Percentiles rank a stretch among this genome's conserved stretches.
Evolutionary conservation across 2,888 invertebrate species (phyloP).

Genomic region (Nephrotoma flavescens): DNA sequence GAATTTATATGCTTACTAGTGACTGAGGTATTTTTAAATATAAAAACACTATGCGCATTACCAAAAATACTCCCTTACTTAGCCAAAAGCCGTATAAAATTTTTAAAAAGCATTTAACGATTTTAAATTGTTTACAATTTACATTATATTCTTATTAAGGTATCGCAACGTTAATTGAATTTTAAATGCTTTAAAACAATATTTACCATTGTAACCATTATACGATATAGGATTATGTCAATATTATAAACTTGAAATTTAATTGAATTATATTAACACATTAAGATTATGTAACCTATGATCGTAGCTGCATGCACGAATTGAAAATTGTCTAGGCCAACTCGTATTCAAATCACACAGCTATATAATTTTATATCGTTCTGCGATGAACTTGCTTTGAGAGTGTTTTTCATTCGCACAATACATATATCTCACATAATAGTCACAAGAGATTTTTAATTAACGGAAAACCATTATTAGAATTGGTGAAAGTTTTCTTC

Average conservation of each 20-base stretch:
- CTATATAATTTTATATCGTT: background rate
- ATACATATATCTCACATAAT: too few species aligned
- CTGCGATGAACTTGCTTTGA: background rate
- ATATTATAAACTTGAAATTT: background rate
- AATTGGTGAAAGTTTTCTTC: background rate
- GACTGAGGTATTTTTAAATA: too few species aligned
- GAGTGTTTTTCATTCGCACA: background rate
- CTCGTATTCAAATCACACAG: background rate
- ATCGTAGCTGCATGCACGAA: background rate
- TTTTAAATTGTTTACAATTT: background rate
- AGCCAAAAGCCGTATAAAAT: background rate
- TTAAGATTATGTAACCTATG: background rate
- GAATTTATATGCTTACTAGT: too few species aligned
- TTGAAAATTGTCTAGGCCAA: background rate
- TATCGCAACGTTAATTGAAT: background rate
- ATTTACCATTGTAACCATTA: background rate
- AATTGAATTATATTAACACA: background rate
- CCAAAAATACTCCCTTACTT: background rate
- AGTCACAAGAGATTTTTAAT: background rate
- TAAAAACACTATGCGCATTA: too few species aligned
- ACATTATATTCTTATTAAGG: background rate
- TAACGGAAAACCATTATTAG: background rate
- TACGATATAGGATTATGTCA: background rate
- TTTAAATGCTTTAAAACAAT: background rate
- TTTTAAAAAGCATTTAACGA: background rate